Evolutionary conservation across 2,888 invertebrate species (phyloP).

Genomic region (Xestia c-nigrum): DNA sequence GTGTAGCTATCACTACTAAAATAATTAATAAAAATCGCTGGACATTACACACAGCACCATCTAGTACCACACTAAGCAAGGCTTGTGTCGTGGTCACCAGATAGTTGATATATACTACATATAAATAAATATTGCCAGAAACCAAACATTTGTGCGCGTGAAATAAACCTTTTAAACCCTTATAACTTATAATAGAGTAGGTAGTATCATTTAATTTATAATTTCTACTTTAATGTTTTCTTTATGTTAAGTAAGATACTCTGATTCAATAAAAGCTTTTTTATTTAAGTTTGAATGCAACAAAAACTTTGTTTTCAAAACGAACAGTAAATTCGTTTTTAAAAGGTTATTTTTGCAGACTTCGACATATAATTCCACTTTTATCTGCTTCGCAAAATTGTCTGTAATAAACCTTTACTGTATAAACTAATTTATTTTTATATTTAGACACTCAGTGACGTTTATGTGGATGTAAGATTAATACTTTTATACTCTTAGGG

Average conservation of each 20-base stretch:
- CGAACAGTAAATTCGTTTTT: neutral
- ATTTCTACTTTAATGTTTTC: neutral
- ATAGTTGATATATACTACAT: too few species aligned
- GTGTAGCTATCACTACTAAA: neutral
- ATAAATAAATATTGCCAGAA: constrained; percentile 17
- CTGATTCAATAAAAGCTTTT: constrained; percentile 1
- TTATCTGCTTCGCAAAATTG: neutral
- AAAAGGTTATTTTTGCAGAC: neutral
- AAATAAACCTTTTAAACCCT: neutral
- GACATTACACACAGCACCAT: too few species aligned
- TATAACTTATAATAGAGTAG: neutral
- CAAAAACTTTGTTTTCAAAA: neutral
- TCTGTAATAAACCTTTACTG: neutral
- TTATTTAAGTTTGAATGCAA: neutral
- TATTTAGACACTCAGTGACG: neutral
- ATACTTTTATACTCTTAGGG: neutral
- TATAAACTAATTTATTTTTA: constrained; percentile 12
- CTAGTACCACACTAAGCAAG: too few species aligned
- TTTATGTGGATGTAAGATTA: neutral
- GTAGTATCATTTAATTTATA: neutral
- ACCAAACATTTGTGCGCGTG: neutral
- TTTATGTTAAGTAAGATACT: constrained; percentile 1
- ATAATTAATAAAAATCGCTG: too few species aligned
- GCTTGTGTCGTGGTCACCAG: too few species aligned
- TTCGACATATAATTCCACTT: constrained; percentile 2